These are phyloP conservation scores for Camponotus fellah DNA, from an alignment of 2,888 invertebrate species.

Conservation along the genomic window DNA sequence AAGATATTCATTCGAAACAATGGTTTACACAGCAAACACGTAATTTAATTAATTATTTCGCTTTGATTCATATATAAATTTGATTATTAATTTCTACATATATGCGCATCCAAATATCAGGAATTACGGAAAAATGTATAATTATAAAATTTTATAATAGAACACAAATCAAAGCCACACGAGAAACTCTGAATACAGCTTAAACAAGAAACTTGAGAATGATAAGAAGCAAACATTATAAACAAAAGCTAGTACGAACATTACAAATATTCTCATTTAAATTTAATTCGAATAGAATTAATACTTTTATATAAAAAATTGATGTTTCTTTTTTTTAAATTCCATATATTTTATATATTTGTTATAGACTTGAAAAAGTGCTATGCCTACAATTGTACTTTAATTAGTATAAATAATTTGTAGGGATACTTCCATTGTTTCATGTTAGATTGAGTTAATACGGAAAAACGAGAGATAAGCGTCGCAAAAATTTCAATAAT, in stretches of 20 bases:
- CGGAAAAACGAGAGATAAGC: background rate
- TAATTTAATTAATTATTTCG: conserved; percentile 11
- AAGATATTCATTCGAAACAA: background rate
- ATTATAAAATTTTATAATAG: background rate
- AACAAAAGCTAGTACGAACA: too few relatives aligned
- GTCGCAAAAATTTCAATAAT: background rate
- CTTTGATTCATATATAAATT: background rate
- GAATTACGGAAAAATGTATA: background rate
- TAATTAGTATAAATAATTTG: background rate
- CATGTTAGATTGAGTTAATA: background rate
- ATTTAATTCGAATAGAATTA: too few relatives aligned
- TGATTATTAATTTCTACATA: background rate
- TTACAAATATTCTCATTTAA: too few relatives aligned
- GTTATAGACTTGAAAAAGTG: background rate
- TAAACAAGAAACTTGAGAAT: too few relatives aligned
- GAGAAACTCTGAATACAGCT: too few relatives aligned
- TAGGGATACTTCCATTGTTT: background rate
- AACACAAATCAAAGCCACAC: too few relatives aligned
- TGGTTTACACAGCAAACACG: background rate
- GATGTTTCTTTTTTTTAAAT: too few relatives aligned
- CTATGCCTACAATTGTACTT: background rate
- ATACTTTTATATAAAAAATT: too few relatives aligned
- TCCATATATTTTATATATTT: background rate
- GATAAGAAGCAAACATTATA: too few relatives aligned
- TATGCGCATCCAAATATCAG: background rate